These are phyloP conservation scores for Hydropsyche tenuis DNA, from an alignment of 1,140 invertebrate species.

Conservation along the genomic window DNA sequence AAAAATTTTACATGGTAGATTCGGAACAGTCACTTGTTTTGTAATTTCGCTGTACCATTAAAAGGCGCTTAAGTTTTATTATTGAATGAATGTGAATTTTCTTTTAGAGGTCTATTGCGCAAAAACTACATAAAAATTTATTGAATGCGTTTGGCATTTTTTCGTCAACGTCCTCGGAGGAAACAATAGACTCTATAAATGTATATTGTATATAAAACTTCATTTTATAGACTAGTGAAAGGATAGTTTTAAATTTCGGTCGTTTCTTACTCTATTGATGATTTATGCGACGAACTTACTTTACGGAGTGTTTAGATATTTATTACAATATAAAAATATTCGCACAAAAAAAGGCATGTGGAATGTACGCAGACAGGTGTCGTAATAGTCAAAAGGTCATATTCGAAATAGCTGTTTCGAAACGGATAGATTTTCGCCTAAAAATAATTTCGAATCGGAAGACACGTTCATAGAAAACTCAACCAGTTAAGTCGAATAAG, in stretches of 20 bases:
- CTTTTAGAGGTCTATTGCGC: no score
- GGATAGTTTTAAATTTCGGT: background rate
- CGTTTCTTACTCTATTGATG: background rate
- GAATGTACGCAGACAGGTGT: background rate
- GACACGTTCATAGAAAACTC: no score
- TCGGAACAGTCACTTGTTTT: no score
- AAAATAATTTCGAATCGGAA: no score
- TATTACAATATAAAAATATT: background rate
- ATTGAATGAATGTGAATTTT: no score
- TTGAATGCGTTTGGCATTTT: background rate
- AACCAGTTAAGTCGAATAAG: background rate
- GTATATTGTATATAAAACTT: background rate
- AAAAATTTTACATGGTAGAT: no score
- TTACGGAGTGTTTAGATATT: slow-evolving; percentile 1
- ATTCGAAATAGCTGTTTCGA: background rate
- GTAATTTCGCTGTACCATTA: no score
- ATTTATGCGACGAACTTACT: background rate
- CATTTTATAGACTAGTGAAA: background rate
- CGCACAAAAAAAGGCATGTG: background rate
- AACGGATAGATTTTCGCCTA: no score
- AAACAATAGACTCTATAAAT: slow-evolving; percentile 11
- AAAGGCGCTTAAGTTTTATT: no score
- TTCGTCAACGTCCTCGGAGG: background rate
- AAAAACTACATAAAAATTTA: no score
- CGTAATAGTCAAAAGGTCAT: slow-evolving; percentile 1